Evolutionary conservation across 2,888 invertebrate species (phyloP), one percentile per base, ranked within the genome.

Genomic region (Griposia aprilina): DNA sequence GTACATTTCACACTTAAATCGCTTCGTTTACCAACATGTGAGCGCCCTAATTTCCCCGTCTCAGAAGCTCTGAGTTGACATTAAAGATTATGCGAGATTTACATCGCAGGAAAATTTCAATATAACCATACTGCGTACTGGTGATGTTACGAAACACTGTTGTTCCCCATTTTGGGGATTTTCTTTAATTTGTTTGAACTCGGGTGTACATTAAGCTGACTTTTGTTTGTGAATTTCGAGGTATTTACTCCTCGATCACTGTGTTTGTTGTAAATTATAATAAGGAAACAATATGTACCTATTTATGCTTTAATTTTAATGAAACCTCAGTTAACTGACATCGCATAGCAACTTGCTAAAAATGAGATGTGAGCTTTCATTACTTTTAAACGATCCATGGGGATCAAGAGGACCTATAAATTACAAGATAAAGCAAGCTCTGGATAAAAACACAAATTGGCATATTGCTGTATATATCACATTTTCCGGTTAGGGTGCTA

Each of bases 101-200:
- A 88, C 89, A 87, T 90, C 83, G 79, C 81, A 79, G 79, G 84
- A 67, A 87, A 91, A 89, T 90, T 92, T 89, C 86, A 93, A 93
- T 92, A 92, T 90, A 82, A 80, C 76, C 72, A 30, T 41, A 72
- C 20, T 45, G 52, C 36, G 71, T 80, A 70, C 85, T 75, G 83
- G 76, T 71, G 75, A 76, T 73, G 69, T 77, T 59, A n/a, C 48
- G 15, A 62, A 79, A 70, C 20, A 41, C 11, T 10, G 85, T 69
- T 70, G 81, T 87, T 81, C 81, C 83, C 80, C 80, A 79, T 81
- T 86, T 86, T 73, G 80, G 70, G 89, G 89, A 83, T 88, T 89
- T 90, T 81, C 88, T 89, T 87, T 89, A 91, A 91, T 91, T 92
- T 93, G 90, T 91, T 91, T 92, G 89, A 87, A 81, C 84, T 80